A percentile compares a stretch with the other conserved stretches of the same genome.
These are phyloP conservation scores for Drosophila suboccidentalis DNA, from an alignment of 2,888 invertebrate species.

Conservation along the genomic window DNA sequence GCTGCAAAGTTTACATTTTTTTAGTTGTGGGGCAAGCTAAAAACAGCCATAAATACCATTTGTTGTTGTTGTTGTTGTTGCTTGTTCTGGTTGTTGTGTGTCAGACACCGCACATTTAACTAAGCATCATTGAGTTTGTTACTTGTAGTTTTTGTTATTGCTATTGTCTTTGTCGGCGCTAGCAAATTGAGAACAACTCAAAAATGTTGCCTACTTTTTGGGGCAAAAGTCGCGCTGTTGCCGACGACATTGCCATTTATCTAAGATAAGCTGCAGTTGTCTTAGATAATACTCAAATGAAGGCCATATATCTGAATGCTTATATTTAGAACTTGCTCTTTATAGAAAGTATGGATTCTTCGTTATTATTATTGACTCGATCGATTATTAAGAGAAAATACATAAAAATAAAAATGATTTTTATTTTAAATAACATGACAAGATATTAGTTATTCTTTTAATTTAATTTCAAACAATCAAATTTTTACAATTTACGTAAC, in stretches of 20 bases:
- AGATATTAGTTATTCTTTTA: not conserved
- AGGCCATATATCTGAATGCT: not conserved
- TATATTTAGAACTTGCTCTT: not conserved
- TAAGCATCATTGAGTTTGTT: slow-evolving; percentile 47
- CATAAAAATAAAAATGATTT: not conserved
- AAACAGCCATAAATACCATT: slow-evolving; percentile 42
- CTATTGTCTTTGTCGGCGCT: slow-evolving; percentile 12
- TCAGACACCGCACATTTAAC: slow-evolving; percentile 46
- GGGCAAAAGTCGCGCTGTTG: slow-evolving; percentile 11
- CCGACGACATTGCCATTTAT: slow-evolving; percentile 2
- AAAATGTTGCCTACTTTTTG: slow-evolving; percentile 32
- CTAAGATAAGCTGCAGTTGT: not conserved
- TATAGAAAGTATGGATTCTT: not conserved
- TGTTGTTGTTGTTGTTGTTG: slow-evolving; percentile 20
- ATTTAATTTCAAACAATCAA: not conserved
- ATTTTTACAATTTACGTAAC: not conserved
- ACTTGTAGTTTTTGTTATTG: slow-evolving; percentile 6
- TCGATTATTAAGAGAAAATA: not conserved
- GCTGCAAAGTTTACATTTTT: slow-evolving; percentile 26
- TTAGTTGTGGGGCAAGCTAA: slow-evolving; percentile 36
- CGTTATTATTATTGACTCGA: not conserved
- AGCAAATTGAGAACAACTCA: slow-evolving; percentile 14
- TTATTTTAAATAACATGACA: too few species aligned
- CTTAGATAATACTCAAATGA: not conserved
- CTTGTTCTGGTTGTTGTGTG: slow-evolving; percentile 17